Conservation (phyloP, 2,797 vertebrate genomes). For the Betta splendens region DNA sequence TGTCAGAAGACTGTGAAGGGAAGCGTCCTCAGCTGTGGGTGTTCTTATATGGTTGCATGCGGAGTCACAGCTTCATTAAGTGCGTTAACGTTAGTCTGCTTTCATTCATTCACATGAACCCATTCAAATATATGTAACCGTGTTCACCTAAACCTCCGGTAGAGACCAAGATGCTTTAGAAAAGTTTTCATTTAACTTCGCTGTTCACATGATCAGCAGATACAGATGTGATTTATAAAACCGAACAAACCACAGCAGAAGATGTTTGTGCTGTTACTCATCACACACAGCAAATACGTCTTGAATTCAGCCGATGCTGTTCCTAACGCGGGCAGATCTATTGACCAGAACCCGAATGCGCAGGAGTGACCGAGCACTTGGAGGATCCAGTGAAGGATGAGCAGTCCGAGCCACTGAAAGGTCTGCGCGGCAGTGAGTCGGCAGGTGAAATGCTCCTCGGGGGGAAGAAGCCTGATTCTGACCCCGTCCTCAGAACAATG, state of each 20-base stretch:
- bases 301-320: no score
- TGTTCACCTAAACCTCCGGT: neutral
- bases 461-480: constrained; percentile 27
- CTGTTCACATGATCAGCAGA: neutral
- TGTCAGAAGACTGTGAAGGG: constrained; percentile 10
- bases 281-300: no score
- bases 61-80: neutral
- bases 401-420: neutral
- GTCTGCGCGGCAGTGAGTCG: constrained; percentile 1
- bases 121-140: neutral
- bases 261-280: no score
- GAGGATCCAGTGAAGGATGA: no score
- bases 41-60: neutral
- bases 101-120: neutral
- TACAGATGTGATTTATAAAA: constrained; percentile 20
- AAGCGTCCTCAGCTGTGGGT: constrained; percentile 6
- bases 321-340: no score
- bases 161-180: neutral
- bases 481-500: constrained; percentile 19
- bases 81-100: constrained; percentile 9
- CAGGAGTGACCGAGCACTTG: no score
- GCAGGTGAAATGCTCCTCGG: constrained; percentile 3
- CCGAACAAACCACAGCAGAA: constrained; percentile 9
- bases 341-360: no score
- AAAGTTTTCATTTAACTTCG: constrained; percentile 13